Percentiles rank a stretch among this genome's conserved stretches.
Evolutionary conservation across 2,888 invertebrate species (phyloP).

Genomic region (Strigamia crassipes): DNA sequence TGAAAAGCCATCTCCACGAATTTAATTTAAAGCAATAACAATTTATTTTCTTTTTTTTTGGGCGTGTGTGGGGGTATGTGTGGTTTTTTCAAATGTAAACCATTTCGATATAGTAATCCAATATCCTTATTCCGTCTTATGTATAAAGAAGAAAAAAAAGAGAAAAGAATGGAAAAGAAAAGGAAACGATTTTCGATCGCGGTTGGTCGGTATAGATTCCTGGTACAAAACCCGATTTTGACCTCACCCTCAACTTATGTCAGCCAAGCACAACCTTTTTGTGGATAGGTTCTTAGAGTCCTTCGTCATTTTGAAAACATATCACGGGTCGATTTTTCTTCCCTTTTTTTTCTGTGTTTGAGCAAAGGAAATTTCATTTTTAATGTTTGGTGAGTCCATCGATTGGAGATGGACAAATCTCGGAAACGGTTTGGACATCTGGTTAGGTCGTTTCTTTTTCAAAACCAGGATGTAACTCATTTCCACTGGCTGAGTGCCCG

Average conservation of each 20-base stretch:
- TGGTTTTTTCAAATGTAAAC: neutral
- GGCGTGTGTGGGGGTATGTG: neutral
- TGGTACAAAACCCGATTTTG: constrained; percentile 35
- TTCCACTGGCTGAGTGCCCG: constrained; percentile 5
- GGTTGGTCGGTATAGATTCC: constrained; percentile 19
- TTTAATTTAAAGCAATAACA: neutral
- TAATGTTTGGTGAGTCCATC: constrained; percentile 30
- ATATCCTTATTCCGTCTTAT: neutral
- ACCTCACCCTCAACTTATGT: constrained; percentile 30
- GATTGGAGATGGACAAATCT: constrained; percentile 34
- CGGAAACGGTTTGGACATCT: constrained; percentile 33
- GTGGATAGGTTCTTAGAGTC: neutral
- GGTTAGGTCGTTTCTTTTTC: constrained; percentile 31
- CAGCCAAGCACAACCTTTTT: constrained; percentile 37
- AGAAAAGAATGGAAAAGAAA: neutral
- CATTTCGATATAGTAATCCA: neutral
- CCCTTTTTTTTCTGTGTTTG: neutral
- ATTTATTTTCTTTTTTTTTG: neutral
- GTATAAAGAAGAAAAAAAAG: neutral
- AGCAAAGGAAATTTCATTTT: constrained; percentile 8
- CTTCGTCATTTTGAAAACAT: constrained; percentile 28
- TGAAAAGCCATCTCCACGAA: neutral
- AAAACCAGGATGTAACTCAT: constrained; percentile 27
- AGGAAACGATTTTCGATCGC: constrained; percentile 5
- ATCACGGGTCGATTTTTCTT: neutral